Percentiles rank a stretch among this genome's conserved stretches.
Evolutionary conservation across 2,797 vertebrate species (phyloP).

Genomic region (Poeciliopsis presidionis): DNA sequence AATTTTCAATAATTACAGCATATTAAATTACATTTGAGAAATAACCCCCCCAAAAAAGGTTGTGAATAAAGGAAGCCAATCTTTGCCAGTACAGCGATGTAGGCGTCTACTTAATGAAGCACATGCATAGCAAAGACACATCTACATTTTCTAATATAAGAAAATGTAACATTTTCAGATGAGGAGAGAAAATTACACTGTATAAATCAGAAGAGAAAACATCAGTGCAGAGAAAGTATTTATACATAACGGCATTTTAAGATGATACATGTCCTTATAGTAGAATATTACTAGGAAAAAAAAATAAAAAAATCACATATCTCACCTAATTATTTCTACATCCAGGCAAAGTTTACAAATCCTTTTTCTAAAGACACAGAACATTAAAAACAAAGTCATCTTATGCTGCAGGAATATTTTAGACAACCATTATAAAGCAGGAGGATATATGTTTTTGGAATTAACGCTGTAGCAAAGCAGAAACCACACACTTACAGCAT

Average conservation of each 20-base stretch:
- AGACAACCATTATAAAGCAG: background rate
- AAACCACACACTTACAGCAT: background rate
- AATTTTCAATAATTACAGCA: background rate
- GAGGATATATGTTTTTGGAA: background rate
- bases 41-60: background rate
- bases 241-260: background rate
- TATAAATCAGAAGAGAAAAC: background rate
- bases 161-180: background rate
- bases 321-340: background rate
- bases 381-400: background rate
- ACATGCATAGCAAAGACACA: background rate
- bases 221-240: background rate
- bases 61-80: background rate
- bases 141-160: background rate
- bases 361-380: background rate
- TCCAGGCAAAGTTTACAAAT: background rate
- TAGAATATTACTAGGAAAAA: background rate
- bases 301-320: too few relatives aligned
- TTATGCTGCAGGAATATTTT: background rate
- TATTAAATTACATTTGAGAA: background rate
- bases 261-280: background rate
- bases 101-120: background rate
- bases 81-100: background rate
- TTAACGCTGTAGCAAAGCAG: background rate
- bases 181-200: background rate